Base-by-base conservation (phyloP, 2,113 vertebrate species). In the Rhegmatorhina hoffmannsi region DNA sequence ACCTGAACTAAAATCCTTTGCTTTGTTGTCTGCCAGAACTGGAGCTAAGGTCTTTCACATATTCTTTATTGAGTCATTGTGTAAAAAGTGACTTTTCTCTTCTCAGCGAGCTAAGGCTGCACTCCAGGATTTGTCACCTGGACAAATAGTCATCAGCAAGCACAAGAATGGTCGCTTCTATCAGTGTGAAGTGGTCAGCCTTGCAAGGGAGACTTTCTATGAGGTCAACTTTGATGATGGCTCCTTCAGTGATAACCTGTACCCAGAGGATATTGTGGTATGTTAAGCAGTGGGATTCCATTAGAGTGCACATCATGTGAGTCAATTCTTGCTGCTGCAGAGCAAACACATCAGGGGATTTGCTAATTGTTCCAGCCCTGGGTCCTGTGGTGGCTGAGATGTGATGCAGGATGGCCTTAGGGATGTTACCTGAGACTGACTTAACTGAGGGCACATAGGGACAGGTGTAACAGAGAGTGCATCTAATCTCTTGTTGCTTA, bases 171-270 rank as follows among this genome's bases (percentile, higher is more conserved):
- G 99, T 28, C 99, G 99, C 49, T 99, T 99, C 97, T 99, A 99
- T 97, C 99, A 99, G 46, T 99, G 99, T 43, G 99, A 99, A 81
- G 99, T 99, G 95, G 98, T 99, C 90, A 99, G 98, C 94, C 98
- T 99, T 83, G 98, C 98, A 44, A 99, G 99, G 25, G 99, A 99
- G 97, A 99, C 99, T 11, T 99, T 99, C 97, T 99, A 99, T 0
- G 99, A 99, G 95, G 99, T 99, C 97, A 99, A 99, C 97, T 99
- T 99, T 15, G 99, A 99, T 46, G 99, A 99, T 21, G 99, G 99
- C 33, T 99, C 99, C 94, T 99, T 99, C 97, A 99, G 99, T 0
- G 99, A 99, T 92, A 99, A 99, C 96, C 98, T 99, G 29, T 99
- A 99, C 89, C 99, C 99, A 16, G 99, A 99, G 92, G 99, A 99